Evolutionary conservation across 1,140 invertebrate genomes (phyloP), one percentile per base, ranked within the genome.

Genomic region (Oryctes rhinoceros): DNA sequence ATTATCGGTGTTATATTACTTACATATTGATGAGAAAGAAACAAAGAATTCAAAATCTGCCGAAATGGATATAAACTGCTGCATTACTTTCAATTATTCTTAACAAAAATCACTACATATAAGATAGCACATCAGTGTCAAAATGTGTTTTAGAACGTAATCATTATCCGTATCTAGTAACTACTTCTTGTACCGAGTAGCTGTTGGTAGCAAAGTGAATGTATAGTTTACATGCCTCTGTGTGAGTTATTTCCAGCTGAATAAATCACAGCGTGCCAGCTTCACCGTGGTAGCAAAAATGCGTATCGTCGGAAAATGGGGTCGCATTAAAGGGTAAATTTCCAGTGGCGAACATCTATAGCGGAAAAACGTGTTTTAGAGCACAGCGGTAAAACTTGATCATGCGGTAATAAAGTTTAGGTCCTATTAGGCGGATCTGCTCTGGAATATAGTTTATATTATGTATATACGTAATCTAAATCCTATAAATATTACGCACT

Each of bases 301-400:
- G 65, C 65, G 65, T 71, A 71, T 71, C 65, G 35, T 71, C 65
- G 65, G 20, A 71, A 71, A 71, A 71, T 71, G 35, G 65, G 65
- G 65, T 71, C 65, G 20, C 65, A 71, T 71, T 71, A 71, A 71
- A 30, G 65, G 65, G 65, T 71, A 71, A 71, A 71, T 71, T 71
- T 71, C 65, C 65, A 71, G 65, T 24, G 35, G 65, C 35, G 65
- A 30, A 24, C 20, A 71, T 4, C 11, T 71, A 71, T 71, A 71
- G 65, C 65, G 65, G 65, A 71, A 71, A 71, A 71, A 37, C 65
- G 24, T 71, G 65, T 71, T 35, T 71, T 71, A 71, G 65, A 71
- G 65, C 65, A 71, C 65, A 71, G 65, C 65, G 65, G 65, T 71
- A 71, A 71, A 71, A 71, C 65, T 71, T 71, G 35, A 71, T 71